phyloP scores from a whole-genome alignment of 2,888 invertebrate genomes.

The Shargacucullia verbasci region DNA sequence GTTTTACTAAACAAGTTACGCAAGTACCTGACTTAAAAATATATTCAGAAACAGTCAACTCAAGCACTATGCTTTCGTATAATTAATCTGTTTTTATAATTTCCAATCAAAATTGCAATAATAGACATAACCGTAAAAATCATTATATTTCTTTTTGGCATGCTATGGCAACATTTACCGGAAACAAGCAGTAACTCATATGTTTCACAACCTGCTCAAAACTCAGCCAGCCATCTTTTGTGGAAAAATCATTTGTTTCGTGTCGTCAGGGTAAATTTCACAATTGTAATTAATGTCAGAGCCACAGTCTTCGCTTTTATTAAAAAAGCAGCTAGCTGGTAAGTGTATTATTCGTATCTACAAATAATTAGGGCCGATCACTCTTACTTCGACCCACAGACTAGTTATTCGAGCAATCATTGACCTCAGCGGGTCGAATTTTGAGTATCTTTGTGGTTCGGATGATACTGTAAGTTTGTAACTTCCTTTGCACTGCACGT shows the following conservation, averaged over 20 bases:
- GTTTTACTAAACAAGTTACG: too few species aligned
- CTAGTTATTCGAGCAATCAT: slow-evolving; percentile 81
- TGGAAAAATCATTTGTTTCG: slow-evolving; percentile 92
- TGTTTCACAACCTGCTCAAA: slow-evolving; percentile 88
- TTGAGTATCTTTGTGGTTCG: slow-evolving; percentile 73
- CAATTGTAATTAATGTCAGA: slow-evolving; percentile 97
- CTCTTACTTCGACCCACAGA: slow-evolving; percentile 72
- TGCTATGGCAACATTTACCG: slow-evolving; percentile 75
- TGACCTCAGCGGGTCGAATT: slow-evolving; percentile 88
- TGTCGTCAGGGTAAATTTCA: slow-evolving; percentile 93
- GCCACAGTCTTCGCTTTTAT: slow-evolving; percentile 97
- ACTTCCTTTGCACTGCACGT: slow-evolving; percentile 40
- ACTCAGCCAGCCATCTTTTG: slow-evolving; percentile 93
- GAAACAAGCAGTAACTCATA: slow-evolving; percentile 86
- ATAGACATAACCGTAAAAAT: not conserved
- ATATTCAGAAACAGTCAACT: too few species aligned
- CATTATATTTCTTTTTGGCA: not conserved
- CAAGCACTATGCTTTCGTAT: too few species aligned
- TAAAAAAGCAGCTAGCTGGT: slow-evolving; percentile 99
- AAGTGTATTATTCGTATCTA: slow-evolving; percentile 75
- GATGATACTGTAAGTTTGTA: slow-evolving; percentile 46
- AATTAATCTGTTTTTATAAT: too few species aligned
- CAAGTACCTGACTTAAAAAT: too few species aligned
- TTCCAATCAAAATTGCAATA: too few species aligned
- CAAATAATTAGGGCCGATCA: slow-evolving; percentile 68